Conservation (phyloP, 2,888 invertebrate species). For the Melinaea menophilus region DNA sequence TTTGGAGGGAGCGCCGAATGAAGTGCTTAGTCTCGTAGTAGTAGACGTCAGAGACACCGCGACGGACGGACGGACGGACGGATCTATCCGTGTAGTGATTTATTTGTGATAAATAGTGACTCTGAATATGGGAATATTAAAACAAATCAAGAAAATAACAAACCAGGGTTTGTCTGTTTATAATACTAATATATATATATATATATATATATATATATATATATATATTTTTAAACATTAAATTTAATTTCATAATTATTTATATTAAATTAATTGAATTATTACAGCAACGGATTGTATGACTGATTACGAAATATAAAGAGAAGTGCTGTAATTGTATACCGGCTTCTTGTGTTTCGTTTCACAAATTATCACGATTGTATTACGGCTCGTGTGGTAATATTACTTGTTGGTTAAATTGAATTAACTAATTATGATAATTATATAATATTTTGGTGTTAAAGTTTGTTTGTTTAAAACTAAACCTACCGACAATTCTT, state of each 20-base stretch:
- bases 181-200: slow-evolving; percentile 1
- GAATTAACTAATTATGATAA: neutral
- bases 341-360: slow-evolving; percentile 8
- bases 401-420: no score
- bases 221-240: neutral
- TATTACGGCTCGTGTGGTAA: neutral
- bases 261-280: neutral
- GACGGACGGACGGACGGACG: slow-evolving; percentile 29
- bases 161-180: slow-evolving; percentile 53
- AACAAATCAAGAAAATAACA: slow-evolving; percentile 70
- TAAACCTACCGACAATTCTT: no score
- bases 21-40: slow-evolving; percentile 37
- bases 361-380: neutral
- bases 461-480: neutral
- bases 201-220: slow-evolving; percentile 9
- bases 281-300: slow-evolving; percentile 26
- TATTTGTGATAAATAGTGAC: slow-evolving; percentile 29
- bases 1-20: slow-evolving; percentile 63
- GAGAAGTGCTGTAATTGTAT: slow-evolving; percentile 25
- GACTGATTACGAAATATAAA: slow-evolving; percentile 46
- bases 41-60: slow-evolving; percentile 50
- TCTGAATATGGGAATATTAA: slow-evolving; percentile 63
- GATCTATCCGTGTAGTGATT: slow-evolving; percentile 25
- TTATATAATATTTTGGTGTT: neutral
- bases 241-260: no score